Percentiles rank a stretch among this genome's conserved stretches.
phyloP scores from a whole-genome alignment of 1,140 invertebrate species.

The Hycleus phaleratus region DNA sequence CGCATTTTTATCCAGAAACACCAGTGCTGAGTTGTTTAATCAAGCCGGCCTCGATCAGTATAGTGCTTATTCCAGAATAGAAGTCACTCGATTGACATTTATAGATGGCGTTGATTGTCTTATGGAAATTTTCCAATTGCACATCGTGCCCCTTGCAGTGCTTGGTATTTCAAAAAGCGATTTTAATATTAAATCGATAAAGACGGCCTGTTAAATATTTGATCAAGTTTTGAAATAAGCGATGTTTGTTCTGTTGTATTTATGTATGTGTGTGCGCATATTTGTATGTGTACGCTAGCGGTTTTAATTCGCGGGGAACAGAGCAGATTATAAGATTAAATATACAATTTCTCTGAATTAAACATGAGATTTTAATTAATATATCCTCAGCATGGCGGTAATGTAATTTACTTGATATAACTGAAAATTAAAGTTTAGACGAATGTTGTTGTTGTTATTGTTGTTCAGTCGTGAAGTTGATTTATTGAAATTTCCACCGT shows the following conservation, averaged over 20 bases:
- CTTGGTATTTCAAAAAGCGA: slow-evolving; percentile 3
- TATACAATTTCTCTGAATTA: slow-evolving; percentile 39
- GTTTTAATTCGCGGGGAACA: slow-evolving; percentile 37
- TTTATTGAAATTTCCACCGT: no score
- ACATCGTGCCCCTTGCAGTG: no score
- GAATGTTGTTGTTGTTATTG: neutral
- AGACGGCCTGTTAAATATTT: slow-evolving; percentile 22
- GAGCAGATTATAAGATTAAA: slow-evolving; percentile 39
- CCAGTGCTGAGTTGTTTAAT: no score
- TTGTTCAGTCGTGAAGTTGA: no score
- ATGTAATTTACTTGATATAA: slow-evolving; percentile 30
- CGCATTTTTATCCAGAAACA: no score
- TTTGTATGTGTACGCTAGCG: neutral
- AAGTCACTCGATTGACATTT: no score
- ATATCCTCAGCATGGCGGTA: slow-evolving; percentile 35
- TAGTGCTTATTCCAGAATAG: no score
- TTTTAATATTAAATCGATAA: slow-evolving; percentile 28
- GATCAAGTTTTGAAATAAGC: slow-evolving; percentile 30
- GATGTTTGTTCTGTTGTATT: slow-evolving; percentile 25
- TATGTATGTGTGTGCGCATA: no score
- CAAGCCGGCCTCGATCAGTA: no score
- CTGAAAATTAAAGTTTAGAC: slow-evolving; percentile 33
- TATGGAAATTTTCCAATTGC: no score
- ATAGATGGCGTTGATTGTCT: no score
- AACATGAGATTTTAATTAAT: slow-evolving; percentile 41